Evolutionary conservation across 2,797 vertebrate genomes (phyloP).

Genomic region (Acanthis flammea): DNA sequence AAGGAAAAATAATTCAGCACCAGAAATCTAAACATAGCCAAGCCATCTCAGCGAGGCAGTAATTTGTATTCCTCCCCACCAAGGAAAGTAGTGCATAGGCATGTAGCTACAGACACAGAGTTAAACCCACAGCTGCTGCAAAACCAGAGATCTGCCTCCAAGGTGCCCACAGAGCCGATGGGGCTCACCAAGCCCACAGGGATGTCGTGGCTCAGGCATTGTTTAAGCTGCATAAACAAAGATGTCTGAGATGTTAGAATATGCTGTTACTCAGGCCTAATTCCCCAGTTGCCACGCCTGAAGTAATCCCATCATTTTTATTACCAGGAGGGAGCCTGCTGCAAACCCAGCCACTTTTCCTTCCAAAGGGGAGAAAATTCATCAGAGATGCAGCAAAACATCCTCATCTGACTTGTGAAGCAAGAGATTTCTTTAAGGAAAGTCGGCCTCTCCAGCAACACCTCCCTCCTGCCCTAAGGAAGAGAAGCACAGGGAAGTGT

Average conservation of each 20-base stretch:
- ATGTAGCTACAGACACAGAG: neutral
- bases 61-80: neutral
- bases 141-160: neutral
- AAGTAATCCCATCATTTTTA: neutral
- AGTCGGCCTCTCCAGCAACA: neutral
- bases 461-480: neutral
- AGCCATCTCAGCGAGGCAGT: neutral
- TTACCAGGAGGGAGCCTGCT: neutral
- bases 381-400: neutral
- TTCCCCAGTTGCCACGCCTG: neutral
- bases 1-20: neutral
- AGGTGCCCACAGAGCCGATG: neutral
- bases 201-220: rapidly evolving
- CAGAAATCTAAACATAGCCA: neutral
- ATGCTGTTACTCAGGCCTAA: neutral
- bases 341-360: neutral
- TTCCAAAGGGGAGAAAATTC: neutral
- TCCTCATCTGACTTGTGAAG: neutral
- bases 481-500: neutral
- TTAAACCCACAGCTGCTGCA: neutral
- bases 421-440: neutral
- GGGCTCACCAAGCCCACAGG: neutral
- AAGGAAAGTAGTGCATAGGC: neutral
- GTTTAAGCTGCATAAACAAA: neutral
- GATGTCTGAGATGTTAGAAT: neutral